Percentiles rank a stretch among this genome's conserved stretches.
phyloP scores from a whole-genome alignment of 2,797 vertebrate genomes.

The Fistularia tabacaria region DNA sequence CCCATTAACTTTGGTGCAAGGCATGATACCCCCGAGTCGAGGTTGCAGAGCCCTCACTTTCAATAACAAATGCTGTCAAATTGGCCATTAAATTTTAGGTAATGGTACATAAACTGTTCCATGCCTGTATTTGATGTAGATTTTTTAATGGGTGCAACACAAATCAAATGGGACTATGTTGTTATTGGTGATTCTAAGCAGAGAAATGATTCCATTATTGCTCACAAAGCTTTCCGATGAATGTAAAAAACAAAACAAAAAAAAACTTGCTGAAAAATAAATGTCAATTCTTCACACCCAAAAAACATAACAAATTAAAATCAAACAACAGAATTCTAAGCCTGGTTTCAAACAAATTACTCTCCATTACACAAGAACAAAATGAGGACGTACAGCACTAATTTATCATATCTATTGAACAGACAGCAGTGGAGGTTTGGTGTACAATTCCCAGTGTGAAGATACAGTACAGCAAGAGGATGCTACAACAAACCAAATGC shows the following conservation, averaged over 20 bases:
- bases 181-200: constrained; percentile 29
- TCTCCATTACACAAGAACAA: constrained; percentile 56
- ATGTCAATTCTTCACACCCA: constrained; percentile 44
- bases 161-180: constrained; percentile 47
- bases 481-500: constrained; percentile 64
- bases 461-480: constrained; percentile 70
- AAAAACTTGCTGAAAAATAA: constrained; percentile 33
- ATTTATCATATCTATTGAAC: constrained; percentile 56
- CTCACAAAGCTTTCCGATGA: constrained; percentile 48
- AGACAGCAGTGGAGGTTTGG: constrained; percentile 67
- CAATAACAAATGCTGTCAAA: constrained; percentile 38
- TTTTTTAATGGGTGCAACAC: constrained; percentile 28
- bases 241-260: constrained; percentile 25
- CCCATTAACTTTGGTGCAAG: constrained; percentile 61
- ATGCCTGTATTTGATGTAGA: constrained; percentile 33
- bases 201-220: constrained; percentile 51
- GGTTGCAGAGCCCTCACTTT: constrained; percentile 51
- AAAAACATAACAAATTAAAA: constrained; percentile 39
- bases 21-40: constrained; percentile 48
- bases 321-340: background rate
- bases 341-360: constrained; percentile 44
- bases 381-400: constrained; percentile 54
- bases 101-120: constrained; percentile 42
- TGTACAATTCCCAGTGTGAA: constrained; percentile 71
- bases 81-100: constrained; percentile 47